Base-by-base conservation (phyloP, 2,888 invertebrate species). In the Chrysopilus asiliformis region DNA sequence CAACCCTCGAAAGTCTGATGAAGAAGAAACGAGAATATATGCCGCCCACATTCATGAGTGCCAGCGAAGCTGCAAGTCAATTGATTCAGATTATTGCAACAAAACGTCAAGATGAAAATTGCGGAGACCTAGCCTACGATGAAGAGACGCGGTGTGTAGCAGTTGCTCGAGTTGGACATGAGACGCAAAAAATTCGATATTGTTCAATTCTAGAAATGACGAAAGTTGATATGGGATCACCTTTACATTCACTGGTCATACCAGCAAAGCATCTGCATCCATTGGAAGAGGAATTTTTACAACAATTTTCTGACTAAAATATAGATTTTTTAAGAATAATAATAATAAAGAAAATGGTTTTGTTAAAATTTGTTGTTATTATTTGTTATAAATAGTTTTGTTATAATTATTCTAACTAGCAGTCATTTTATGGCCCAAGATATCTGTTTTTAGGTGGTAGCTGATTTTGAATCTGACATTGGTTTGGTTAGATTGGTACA, bases 41-140 rank as follows among this genome's bases (percentile, higher is more conserved):
- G 74, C 87, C 93, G 4, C 86, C 97, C 1, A 74, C 81, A 49
- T 98, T 90, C 58, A 94, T 98, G 93, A 79, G 76, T 26, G 89
- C 84, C 0, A 70, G 72, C 32, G 84, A 90, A 67, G 97, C 97
- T 14, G 79, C 87, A 4, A 57, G 65, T 35, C 97, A 98, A 60
- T 59, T 99, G 26, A 55, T 91, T 34, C 66, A 79, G 55, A 85
- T 91, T 46, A 68, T 87, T 25, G 65, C 72, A 39, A 69, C 65
- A 31, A 68, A 67, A 43, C 54, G 53, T 35, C 51, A 58, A 6
- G 47, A 54, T 18, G 55, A 54, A 12, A 49, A 53, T 16, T 27
- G 35, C 3, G 7, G 20, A 4, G 57, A 60, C 18, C 47, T 63
- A 59, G 68, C 51, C 7, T 52, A 70, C 34, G 66, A 58, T 30